A percentile compares a stretch with the other conserved stretches of the same genome.
phyloP scores from a whole-genome alignment of 2,797 vertebrate species.

The Etheostoma nigrum region DNA sequence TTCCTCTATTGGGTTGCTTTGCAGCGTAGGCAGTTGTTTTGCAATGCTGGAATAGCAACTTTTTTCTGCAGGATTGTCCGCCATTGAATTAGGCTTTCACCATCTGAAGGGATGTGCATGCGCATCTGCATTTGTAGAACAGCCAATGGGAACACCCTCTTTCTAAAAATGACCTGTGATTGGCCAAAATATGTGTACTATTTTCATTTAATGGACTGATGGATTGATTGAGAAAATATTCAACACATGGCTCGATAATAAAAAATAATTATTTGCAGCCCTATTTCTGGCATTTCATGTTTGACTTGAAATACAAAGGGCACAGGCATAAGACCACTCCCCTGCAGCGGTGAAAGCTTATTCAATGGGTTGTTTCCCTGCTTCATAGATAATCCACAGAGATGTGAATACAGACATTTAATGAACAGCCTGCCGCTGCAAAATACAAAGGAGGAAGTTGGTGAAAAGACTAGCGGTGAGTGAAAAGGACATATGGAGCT shows the following conservation, averaged over 20 bases:
- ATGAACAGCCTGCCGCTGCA: neutral
- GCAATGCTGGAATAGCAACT: too few species aligned
- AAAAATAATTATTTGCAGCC: neutral
- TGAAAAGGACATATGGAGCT: constrained; percentile 43
- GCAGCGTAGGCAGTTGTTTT: too few species aligned
- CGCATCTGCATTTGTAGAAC: too few species aligned
- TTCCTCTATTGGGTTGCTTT: too few species aligned
- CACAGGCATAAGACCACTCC: neutral
- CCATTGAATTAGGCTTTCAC: too few species aligned
- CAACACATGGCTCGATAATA: neutral
- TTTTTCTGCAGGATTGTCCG: too few species aligned
- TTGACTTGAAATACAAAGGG: constrained; percentile 12
- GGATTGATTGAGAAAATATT: neutral
- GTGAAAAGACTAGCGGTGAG: constrained; percentile 25
- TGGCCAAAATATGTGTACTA: neutral
- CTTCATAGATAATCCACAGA: neutral
- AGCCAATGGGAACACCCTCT: too few species aligned
- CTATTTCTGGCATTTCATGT: neutral
- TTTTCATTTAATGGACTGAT: neutral
- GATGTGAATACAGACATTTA: constrained; percentile 10
- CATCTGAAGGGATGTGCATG: too few species aligned
- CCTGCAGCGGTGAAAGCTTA: neutral
- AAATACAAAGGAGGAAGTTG: constrained; percentile 27
- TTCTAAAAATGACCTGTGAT: too few species aligned
- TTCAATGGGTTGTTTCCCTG: neutral